These are phyloP conservation scores for Nycticorax nycticorax DNA, from an alignment of 2,113 vertebrate species.

Conservation along the genomic window DNA sequence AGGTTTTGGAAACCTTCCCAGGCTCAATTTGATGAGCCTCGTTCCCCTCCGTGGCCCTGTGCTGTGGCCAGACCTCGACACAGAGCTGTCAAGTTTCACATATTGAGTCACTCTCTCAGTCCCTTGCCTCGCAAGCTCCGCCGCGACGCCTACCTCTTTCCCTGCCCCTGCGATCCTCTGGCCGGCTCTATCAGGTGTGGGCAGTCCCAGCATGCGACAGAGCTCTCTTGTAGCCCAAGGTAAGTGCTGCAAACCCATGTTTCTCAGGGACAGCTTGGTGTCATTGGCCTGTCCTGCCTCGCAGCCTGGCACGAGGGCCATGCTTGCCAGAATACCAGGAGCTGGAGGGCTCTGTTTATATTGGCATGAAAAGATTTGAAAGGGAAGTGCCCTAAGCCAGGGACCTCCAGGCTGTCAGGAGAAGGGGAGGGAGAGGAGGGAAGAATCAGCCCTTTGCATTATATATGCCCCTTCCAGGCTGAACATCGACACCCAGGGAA, in stretches of 20 bases:
- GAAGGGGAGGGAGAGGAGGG: background rate
- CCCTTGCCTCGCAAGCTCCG: background rate
- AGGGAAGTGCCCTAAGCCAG: background rate
- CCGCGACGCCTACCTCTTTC: rapidly evolving
- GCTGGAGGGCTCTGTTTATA: background rate
- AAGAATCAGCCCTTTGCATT: background rate
- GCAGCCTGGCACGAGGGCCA: background rate
- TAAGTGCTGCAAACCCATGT: rapidly evolving
- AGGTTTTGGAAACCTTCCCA: conserved; percentile 23
- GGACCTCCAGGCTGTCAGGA: background rate
- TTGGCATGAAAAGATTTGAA: background rate
- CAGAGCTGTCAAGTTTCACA: background rate
- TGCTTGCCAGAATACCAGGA: rapidly evolving
- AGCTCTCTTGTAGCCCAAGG: background rate
- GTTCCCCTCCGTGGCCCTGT: background rate
- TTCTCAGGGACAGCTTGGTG: background rate
- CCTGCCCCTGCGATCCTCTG: rapidly evolving
- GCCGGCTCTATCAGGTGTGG: background rate
- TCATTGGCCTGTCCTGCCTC: background rate
- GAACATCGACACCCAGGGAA: background rate
- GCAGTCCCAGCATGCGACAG: background rate
- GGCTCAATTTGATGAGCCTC: background rate
- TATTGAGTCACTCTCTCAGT: background rate
- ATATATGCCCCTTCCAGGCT: background rate
- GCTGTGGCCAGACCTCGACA: background rate